phyloP scores from a whole-genome alignment of 2,797 vertebrate species.

The Pseudochaenichthys georgianus region DNA sequence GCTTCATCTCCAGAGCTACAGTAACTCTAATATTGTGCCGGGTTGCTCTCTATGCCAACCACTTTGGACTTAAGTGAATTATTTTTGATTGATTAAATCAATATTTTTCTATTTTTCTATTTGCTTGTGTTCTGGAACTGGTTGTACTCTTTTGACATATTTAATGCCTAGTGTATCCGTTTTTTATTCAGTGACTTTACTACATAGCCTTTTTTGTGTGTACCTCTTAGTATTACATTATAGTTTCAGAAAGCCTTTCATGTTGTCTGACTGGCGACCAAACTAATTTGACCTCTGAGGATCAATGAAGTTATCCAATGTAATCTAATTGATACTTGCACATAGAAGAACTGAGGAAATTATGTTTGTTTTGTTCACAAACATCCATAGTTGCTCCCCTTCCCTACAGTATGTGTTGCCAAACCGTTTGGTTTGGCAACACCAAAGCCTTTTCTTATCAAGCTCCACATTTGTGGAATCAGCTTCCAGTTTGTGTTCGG shows the following conservation, averaged over 20 bases:
- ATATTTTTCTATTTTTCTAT: background rate
- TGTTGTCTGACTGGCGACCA: background rate
- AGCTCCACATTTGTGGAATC: no score
- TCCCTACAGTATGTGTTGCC: background rate
- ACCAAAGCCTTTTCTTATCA: no score
- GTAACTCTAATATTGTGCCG: background rate
- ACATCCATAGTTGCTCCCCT: background rate
- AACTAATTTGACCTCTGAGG: background rate
- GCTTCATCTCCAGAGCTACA: background rate
- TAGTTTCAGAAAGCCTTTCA: background rate
- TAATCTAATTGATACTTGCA: background rate
- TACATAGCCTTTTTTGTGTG: no score
- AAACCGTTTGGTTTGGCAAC: background rate
- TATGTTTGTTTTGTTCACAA: background rate
- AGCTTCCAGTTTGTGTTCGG: no score
- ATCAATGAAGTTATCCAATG: slow-evolving; percentile 6
- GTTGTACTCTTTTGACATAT: background rate
- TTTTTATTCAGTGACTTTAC: no score
- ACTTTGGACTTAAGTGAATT: background rate
- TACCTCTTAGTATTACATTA: no score
- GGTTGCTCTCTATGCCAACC: background rate
- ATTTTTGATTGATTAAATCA: background rate
- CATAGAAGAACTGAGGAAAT: background rate
- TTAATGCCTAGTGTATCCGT: no score
- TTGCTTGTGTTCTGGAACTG: background rate